phyloP scores from a whole-genome alignment of 2,888 invertebrate genomes.

The Melanchra persicariae region DNA sequence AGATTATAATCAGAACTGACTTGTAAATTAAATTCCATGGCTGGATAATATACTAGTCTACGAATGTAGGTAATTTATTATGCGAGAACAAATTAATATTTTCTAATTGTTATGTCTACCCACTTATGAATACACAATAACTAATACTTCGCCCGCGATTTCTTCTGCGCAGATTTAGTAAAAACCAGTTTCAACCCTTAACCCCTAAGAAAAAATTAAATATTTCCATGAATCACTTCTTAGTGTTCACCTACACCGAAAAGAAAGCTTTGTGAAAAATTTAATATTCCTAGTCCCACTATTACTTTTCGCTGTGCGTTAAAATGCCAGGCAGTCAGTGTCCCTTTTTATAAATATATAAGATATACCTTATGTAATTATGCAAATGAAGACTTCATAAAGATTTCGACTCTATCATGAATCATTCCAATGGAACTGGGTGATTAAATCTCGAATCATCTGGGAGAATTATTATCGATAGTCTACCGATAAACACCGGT shows the following conservation, averaged over 20 bases:
- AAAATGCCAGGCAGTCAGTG: too few relatives aligned
- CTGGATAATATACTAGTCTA: constrained; percentile 19
- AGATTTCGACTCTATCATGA: constrained; percentile 3
- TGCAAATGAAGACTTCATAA: neutral
- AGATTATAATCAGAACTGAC: constrained; percentile 42
- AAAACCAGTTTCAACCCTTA: too few relatives aligned
- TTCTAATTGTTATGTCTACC: neutral
- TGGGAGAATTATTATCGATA: neutral
- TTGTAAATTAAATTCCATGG: constrained; percentile 43
- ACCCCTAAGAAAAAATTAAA: too few relatives aligned
- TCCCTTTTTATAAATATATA: too few relatives aligned
- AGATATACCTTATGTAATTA: neutral
- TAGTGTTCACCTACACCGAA: too few relatives aligned
- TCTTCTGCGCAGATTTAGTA: too few relatives aligned
- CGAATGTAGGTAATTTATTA: neutral
- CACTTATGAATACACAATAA: neutral
- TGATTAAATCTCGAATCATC: constrained; percentile 8
- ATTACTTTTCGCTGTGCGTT: too few relatives aligned
- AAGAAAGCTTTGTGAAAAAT: too few relatives aligned
- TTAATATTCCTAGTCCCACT: too few relatives aligned
- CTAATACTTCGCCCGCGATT: too few relatives aligned
- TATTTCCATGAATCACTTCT: too few relatives aligned
- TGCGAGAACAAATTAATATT: constrained; percentile 1
- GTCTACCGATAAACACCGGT: neutral
- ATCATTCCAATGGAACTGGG: neutral